Evolutionary conservation across 2,113 vertebrate species (phyloP).

Genomic region (Colaptes auratus): DNA sequence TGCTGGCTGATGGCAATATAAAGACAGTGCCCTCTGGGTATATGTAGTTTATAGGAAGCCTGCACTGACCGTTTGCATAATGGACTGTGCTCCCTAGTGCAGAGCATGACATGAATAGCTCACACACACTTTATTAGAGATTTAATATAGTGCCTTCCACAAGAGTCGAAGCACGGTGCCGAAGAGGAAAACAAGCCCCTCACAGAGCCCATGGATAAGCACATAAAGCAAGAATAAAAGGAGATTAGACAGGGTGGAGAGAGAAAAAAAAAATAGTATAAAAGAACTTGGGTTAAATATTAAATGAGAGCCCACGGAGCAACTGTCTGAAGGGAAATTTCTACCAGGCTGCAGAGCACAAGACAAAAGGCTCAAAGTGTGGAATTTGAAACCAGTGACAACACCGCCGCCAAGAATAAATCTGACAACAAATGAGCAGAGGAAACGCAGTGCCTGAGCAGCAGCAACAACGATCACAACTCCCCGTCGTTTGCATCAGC

Average conservation of each 20-base stretch:
- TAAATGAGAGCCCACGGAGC: not conserved
- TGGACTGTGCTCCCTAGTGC: slow-evolving; percentile 16
- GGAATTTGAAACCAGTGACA: not conserved
- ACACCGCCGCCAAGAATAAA: not conserved
- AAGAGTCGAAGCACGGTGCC: not conserved
- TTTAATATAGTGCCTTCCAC: slow-evolving; percentile 20
- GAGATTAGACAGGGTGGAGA: not conserved
- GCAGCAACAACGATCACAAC: not conserved
- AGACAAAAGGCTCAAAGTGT: not conserved
- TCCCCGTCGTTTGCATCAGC: rapidly evolving
- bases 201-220: not conserved
- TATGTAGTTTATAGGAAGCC: not conserved
- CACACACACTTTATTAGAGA: slow-evolving; percentile 16
- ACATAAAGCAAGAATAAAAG: slow-evolving; percentile 23
- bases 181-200: slow-evolving; percentile 1
- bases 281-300: not conserved
- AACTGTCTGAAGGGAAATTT: not conserved
- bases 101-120: slow-evolving; percentile 40
- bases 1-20: not conserved
- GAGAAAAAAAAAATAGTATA: not conserved
- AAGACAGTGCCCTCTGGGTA: not conserved
- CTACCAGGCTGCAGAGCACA: not conserved
- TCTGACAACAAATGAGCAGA: not conserved
- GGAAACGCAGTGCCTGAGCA: not conserved
- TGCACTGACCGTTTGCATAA: slow-evolving; percentile 46